Percentiles rank a stretch among this genome's conserved stretches.
Evolutionary conservation across 1,140 invertebrate species (phyloP).

Genomic region (Cydia pomonella): DNA sequence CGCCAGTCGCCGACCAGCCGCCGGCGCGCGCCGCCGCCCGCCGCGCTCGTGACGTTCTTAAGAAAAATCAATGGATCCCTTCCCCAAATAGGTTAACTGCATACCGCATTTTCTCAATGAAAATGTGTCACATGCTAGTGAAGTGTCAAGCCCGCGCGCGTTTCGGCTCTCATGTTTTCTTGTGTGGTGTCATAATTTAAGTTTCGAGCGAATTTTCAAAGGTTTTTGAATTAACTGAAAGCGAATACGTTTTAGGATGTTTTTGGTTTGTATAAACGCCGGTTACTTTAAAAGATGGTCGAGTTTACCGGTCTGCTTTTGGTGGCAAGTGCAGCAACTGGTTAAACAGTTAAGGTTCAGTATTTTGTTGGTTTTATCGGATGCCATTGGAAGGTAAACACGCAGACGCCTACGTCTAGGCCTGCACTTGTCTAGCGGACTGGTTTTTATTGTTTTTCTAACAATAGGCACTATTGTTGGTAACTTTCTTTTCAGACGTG

Average conservation of each 20-base stretch:
- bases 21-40: slow-evolving; percentile 71
- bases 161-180: slow-evolving; percentile 66
- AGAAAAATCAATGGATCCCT: slow-evolving; percentile 77
- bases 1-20: slow-evolving; percentile 69
- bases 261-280: slow-evolving; percentile 18
- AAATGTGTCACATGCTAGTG: slow-evolving; percentile 76
- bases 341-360: slow-evolving; percentile 45
- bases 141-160: slow-evolving; percentile 62
- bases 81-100: slow-evolving; percentile 70
- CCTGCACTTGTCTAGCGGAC: slow-evolving; percentile 14
- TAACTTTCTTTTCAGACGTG: slow-evolving; percentile 19
- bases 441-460: slow-evolving; percentile 12
- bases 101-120: slow-evolving; percentile 76
- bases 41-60: slow-evolving; percentile 68
- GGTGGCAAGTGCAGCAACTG: slow-evolving; percentile 48
- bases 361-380: slow-evolving; percentile 37
- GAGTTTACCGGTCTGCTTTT: slow-evolving; percentile 40
- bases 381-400: slow-evolving; percentile 49
- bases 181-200: slow-evolving; percentile 72
- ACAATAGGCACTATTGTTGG: slow-evolving; percentile 8
- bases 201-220: slow-evolving; percentile 36
- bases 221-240: slow-evolving; percentile 6
- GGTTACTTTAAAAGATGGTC: neutral
- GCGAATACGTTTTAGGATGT: slow-evolving; percentile 15
- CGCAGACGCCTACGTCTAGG: slow-evolving; percentile 33